phyloP scores from a whole-genome alignment of 2,797 vertebrate genomes.

The Chromis chromis region DNA sequence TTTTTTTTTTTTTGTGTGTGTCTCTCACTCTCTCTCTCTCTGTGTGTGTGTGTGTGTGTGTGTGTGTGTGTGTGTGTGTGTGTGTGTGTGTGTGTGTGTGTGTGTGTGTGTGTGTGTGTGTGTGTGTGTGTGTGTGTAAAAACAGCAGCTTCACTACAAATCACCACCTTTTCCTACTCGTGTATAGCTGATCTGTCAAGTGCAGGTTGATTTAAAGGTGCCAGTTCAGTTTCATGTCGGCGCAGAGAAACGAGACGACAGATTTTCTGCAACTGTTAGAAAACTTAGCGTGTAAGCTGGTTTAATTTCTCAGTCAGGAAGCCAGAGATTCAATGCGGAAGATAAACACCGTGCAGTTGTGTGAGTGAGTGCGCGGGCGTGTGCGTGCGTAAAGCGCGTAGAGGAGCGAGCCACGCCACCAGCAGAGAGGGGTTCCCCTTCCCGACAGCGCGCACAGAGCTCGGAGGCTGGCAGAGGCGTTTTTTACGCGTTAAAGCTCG shows the following conservation, averaged over 20 bases:
- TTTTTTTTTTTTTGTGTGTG: too few species aligned
- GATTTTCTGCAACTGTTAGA: neutral
- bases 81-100: neutral
- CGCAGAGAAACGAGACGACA: neutral
- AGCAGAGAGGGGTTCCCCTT: constrained; percentile 71
- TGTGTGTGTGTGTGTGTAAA: too few species aligned
- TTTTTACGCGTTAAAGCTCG: constrained; percentile 2
- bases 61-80: neutral
- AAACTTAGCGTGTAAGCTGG: constrained; percentile 29
- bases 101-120: neutral
- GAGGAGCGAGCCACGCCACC: constrained; percentile 40
- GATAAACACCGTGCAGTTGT: constrained; percentile 48
- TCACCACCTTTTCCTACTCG: too few species aligned
- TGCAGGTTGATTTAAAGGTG: neutral
- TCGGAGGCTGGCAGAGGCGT: constrained; percentile 3
- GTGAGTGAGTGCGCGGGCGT: constrained; percentile 36
- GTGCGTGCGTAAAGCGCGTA: constrained; percentile 37
- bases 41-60: too few species aligned
- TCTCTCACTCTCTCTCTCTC: too few species aligned
- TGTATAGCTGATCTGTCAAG: too few species aligned
- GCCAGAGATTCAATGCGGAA: constrained; percentile 76
- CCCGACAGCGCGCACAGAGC: constrained; percentile 1
- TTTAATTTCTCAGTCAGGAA: constrained; percentile 70
- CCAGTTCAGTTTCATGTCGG: neutral
- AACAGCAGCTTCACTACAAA: too few species aligned